Evolutionary conservation across 1,140 invertebrate genomes (phyloP).

Genomic region (Bombus pascuorum): DNA sequence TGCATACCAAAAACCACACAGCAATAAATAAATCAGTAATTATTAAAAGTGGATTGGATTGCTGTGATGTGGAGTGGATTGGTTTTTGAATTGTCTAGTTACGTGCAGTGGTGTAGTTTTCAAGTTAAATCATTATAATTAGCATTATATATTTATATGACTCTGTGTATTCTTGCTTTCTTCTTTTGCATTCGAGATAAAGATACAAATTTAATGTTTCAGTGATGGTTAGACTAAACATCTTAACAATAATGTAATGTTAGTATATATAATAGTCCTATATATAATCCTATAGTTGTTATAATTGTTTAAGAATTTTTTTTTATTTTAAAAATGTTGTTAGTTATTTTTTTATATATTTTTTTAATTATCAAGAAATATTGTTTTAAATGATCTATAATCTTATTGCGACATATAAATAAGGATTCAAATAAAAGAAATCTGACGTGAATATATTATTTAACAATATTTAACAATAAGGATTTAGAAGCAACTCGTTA

Average conservation of each 20-base stretch:
- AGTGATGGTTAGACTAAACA: constrained; percentile 25
- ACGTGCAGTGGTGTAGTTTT: constrained; percentile 79
- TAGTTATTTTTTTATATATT: not conserved
- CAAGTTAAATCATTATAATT: constrained; percentile 20
- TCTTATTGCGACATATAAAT: not conserved
- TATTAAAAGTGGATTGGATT: constrained; percentile 77
- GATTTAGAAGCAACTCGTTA: not conserved
- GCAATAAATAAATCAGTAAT: constrained; percentile 76
- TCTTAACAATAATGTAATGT: constrained; percentile 18
- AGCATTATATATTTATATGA: constrained; percentile 13
- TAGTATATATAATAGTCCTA: not conserved
- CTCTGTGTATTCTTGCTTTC: constrained; percentile 5
- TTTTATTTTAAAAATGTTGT: constrained; percentile 1
- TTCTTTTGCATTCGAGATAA: constrained; percentile 32
- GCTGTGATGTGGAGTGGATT: constrained; percentile 82
- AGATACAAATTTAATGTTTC: constrained; percentile 28
- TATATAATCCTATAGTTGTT: not conserved
- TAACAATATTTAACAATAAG: not conserved
- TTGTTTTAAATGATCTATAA: not conserved
- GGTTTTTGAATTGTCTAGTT: constrained; percentile 83
- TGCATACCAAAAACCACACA: constrained; percentile 81
- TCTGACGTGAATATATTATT: not conserved
- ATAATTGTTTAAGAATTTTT: not conserved
- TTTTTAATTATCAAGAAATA: not conserved
- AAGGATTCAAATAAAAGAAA: not conserved